Conservation (phyloP, 2,113 vertebrate species). For the Sphaerodactylus townsendi region DNA sequence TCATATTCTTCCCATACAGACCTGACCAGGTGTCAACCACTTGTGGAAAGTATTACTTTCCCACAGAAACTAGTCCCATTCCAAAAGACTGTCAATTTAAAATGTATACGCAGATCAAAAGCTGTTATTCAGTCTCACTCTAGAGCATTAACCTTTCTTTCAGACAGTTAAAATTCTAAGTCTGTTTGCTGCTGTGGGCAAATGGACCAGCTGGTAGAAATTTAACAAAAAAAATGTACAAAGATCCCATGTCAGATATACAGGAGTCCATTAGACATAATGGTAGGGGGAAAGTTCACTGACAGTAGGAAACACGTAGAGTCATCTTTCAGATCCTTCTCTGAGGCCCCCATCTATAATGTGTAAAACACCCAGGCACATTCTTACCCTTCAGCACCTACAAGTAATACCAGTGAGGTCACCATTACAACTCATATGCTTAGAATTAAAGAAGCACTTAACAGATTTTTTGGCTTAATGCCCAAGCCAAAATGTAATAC, state of each 20-base stretch:
- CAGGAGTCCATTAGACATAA: not conserved
- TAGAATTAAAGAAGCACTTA: conserved; percentile 20
- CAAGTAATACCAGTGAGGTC: not conserved
- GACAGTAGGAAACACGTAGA: not conserved
- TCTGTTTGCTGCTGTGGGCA: no score
- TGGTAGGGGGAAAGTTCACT: not conserved
- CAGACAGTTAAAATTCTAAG: no score
- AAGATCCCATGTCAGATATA: not conserved
- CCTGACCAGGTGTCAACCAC: no score
- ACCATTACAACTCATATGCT: not conserved
- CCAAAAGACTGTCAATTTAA: no score
- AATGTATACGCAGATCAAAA: no score
- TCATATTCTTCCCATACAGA: no score
- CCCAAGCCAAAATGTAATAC: conserved; percentile 12
- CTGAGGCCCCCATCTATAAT: not conserved
- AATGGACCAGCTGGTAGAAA: no score
- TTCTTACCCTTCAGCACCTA: not conserved
- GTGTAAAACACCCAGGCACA: not conserved
- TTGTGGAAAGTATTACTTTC: no score
- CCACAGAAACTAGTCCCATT: no score
- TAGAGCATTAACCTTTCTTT: no score
- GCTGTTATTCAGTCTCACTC: no score
- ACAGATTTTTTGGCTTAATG: conserved; percentile 5
- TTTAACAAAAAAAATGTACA: no score
- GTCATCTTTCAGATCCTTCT: not conserved